Conservation (phyloP, 2,888 invertebrate genomes). For the Melanostoma scalare region DNA sequence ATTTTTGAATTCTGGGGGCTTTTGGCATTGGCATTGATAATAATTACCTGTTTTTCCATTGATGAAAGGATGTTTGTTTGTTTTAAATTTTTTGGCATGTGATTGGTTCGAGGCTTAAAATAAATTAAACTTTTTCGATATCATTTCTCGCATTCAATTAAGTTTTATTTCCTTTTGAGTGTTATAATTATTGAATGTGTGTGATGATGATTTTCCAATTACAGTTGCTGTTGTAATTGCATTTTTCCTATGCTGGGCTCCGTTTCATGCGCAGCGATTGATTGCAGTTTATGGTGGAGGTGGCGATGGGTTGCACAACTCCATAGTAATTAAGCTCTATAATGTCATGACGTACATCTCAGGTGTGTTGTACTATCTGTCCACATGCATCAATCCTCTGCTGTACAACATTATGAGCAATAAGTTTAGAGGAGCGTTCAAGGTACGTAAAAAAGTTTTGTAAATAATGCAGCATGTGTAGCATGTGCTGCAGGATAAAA, state of each 20-base stretch:
- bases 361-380: conserved; percentile 94
- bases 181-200: conserved; percentile 77
- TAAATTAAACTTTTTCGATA: too few species aligned
- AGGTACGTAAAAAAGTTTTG: conserved; percentile 83
- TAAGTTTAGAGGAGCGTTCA: conserved; percentile 96
- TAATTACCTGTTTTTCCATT: too few species aligned
- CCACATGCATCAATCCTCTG: conserved; percentile 95
- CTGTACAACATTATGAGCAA: conserved; percentile 97
- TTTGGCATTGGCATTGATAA: too few species aligned
- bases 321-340: conserved; percentile 76
- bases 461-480: too few species aligned
- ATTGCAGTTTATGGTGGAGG: conserved; percentile 84
- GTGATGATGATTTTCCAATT: conserved; percentile 79
- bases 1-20: too few species aligned
- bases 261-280: conserved; percentile 95
- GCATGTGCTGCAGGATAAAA: not conserved
- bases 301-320: conserved; percentile 74
- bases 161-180: too few species aligned
- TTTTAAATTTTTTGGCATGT: too few species aligned
- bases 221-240: conserved; percentile 95
- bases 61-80: too few species aligned
- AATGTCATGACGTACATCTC: conserved; percentile 87
- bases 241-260: conserved; percentile 95
- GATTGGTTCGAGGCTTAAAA: too few species aligned
- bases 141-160: too few species aligned